Evolutionary conservation across 2,888 invertebrate species (phyloP).

Genomic region (Leistus spinibarbis): DNA sequence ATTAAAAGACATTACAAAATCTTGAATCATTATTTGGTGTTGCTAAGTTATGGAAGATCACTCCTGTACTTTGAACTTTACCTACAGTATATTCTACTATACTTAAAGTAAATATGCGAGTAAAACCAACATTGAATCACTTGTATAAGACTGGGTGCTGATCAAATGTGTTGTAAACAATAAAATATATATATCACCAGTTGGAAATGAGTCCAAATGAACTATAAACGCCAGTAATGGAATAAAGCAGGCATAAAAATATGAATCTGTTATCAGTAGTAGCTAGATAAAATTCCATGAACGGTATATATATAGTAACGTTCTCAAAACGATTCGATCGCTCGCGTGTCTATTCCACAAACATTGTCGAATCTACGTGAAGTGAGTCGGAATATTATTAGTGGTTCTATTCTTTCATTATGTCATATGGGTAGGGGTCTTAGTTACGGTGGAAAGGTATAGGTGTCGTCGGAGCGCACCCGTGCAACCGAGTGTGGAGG

Average conservation of each 20-base stretch:
- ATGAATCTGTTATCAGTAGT: background rate
- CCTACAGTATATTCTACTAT: background rate
- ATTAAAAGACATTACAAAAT: too few relatives aligned
- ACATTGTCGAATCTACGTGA: background rate
- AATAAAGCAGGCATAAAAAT: background rate
- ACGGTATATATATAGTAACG: background rate
- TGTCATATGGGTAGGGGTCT: background rate
- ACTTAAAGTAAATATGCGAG: background rate
- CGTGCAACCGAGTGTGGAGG: background rate
- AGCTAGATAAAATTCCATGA: background rate
- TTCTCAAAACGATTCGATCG: background rate
- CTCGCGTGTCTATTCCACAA: background rate
- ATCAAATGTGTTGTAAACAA: background rate
- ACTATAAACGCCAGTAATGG: background rate
- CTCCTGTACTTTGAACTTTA: too few relatives aligned
- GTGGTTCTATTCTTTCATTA: background rate
- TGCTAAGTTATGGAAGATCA: too few relatives aligned
- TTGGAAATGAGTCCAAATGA: background rate
- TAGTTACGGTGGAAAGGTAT: constrained; percentile 4
- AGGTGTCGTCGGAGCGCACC: constrained; percentile 8
- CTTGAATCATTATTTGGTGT: too few relatives aligned
- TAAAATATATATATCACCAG: background rate
- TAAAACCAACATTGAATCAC: background rate
- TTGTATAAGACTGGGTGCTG: background rate
- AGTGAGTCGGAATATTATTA: background rate